Evolutionary conservation across 1,140 invertebrate genomes (phyloP).

Genomic region (Papilio machaon): DNA sequence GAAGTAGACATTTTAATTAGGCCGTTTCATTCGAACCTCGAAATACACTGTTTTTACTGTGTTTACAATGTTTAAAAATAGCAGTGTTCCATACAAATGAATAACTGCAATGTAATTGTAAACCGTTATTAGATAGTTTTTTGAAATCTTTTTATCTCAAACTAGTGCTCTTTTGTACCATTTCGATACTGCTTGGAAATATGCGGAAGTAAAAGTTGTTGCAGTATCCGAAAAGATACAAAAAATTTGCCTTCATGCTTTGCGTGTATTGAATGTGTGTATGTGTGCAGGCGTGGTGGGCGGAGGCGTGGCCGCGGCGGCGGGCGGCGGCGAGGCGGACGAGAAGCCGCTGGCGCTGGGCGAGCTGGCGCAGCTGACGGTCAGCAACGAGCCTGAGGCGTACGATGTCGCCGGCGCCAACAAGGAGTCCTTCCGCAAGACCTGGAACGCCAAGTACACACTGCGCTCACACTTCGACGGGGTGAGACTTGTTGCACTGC

Average conservation of each 20-base stretch:
- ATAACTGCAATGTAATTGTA: neutral
- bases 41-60: constrained; percentile 2
- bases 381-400: constrained; percentile 97
- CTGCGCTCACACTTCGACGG: constrained; percentile 98
- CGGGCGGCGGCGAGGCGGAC: constrained; percentile 86
- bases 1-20: neutral
- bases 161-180: neutral
- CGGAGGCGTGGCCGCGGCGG: constrained; percentile 85
- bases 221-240: too few species aligned
- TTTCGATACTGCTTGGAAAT: neutral
- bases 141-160: neutral
- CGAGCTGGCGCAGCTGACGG: constrained; percentile 97
- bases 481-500: constrained; percentile 67
- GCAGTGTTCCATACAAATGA: neutral
- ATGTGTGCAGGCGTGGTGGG: constrained; percentile 85
- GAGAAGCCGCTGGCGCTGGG: constrained; percentile 94
- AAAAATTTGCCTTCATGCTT: too few species aligned
- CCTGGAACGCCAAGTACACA: constrained; percentile 99
- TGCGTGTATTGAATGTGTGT: neutral
- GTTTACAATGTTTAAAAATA: constrained; percentile 13
- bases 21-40: neutral
- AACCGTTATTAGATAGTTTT: neutral
- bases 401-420: constrained; percentile 93
- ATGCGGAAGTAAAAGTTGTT: neutral
- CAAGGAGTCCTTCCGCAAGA: constrained; percentile 97